Conservation (phyloP, 2,888 invertebrate genomes). For the Noctua fimbriata region DNA sequence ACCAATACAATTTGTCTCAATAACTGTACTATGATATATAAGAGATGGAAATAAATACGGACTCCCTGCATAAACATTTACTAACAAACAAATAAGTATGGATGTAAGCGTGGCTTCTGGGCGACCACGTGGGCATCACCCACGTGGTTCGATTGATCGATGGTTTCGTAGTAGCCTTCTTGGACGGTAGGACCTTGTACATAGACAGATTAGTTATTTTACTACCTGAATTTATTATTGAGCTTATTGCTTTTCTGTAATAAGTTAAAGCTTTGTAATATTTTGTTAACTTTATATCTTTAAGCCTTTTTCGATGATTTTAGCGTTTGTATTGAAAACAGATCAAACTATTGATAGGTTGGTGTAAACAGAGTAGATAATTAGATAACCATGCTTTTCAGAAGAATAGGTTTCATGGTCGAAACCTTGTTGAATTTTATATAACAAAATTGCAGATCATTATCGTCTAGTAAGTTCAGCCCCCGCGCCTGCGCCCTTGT, state of each 20-base stretch:
- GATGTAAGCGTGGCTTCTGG: slow-evolving; percentile 10
- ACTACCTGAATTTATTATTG: not conserved
- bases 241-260: not conserved
- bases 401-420: slow-evolving; percentile 49
- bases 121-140: slow-evolving; percentile 58
- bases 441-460: slow-evolving; percentile 55
- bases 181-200: slow-evolving; percentile 50
- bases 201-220: slow-evolving; percentile 11
- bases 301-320: not conserved
- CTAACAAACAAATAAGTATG: slow-evolving; percentile 7
- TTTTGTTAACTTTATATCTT: not conserved
- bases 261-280: not conserved
- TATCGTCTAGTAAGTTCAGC: slow-evolving; percentile 61
- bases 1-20: not conserved
- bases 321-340: not conserved
- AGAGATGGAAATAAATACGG: not conserved
- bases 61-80: not conserved
- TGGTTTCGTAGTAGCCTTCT: slow-evolving; percentile 60
- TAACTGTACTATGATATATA: not conserved
- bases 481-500: slow-evolving; percentile 72
- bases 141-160: slow-evolving; percentile 63
- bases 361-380: not conserved
- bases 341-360: not conserved
- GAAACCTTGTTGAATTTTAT: slow-evolving; percentile 50
- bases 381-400: not conserved